Evolutionary conservation across 1,140 invertebrate genomes (phyloP).

Genomic region (Diorhabda sublineata): DNA sequence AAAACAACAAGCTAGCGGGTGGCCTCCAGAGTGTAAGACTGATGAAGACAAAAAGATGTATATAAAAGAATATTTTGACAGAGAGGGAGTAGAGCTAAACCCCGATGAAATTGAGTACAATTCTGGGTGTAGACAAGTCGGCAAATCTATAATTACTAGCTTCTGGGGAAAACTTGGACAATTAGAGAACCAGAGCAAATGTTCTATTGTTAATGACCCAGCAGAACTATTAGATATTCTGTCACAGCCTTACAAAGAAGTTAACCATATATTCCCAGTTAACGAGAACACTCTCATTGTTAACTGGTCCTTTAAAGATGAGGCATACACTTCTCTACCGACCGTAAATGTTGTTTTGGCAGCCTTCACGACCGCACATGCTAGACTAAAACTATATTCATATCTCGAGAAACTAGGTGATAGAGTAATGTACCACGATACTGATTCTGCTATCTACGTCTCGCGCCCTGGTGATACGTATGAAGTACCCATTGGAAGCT

Average conservation of each 20-base stretch:
- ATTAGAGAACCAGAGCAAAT: conserved; percentile 9
- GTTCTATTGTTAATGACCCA: conserved; percentile 12
- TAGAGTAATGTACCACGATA: conserved; percentile 47
- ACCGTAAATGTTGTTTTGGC: conserved; percentile 41
- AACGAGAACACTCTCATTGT: conserved; percentile 36
- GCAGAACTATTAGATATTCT: conserved; percentile 32
- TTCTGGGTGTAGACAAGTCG: conserved; percentile 12
- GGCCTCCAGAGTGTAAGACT: conserved; percentile 35
- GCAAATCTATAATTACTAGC: conserved; percentile 21
- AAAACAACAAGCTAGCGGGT: conserved; percentile 43
- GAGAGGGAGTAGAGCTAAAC: conserved; percentile 44
- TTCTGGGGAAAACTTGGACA: conserved; percentile 29
- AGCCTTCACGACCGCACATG: conserved; percentile 42
- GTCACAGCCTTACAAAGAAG: conserved; percentile 29
- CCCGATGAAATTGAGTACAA: conserved; percentile 18
- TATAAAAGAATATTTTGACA: conserved; percentile 32
- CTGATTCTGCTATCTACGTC: conserved; percentile 43
- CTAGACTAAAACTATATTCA: conserved; percentile 40
- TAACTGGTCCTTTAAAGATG: conserved; percentile 27
- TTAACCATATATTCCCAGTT: conserved; percentile 25
- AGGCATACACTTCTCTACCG: conserved; percentile 4
- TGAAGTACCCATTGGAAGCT: conserved; percentile 30
- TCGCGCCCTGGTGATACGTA: conserved; percentile 17
- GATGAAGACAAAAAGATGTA: conserved; percentile 29
- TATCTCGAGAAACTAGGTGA: conserved; percentile 40